Evolutionary conservation across 2,113 vertebrate species (phyloP), one percentile per base, ranked within the genome.

Genomic region (Apodemus sylvaticus): DNA sequence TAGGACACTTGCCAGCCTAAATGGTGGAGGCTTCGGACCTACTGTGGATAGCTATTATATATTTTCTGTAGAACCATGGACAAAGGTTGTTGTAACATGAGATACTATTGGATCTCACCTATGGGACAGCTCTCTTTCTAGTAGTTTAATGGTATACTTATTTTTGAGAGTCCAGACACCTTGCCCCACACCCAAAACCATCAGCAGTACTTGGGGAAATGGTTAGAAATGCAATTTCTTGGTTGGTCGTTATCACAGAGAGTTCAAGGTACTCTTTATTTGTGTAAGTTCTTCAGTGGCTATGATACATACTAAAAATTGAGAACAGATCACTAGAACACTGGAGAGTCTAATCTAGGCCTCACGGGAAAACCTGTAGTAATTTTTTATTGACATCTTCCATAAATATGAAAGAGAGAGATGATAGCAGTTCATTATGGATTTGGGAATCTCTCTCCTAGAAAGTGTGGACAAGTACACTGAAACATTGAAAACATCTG

Each of bases 361-460:
- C 93, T 77, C 68, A 17, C n/a, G 12, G 19, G 29, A 29, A 77
- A 81, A 36, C 24, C 76, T 31, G 7, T 16, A 77, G 2, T 76
- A 81, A 89, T 58, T 48, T 2, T n/a, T 85, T 34, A 53, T 34
- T 70, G 62, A 73, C 74, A n/a, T 85, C 36, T 85, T 36, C 9
- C 29, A 48, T 70, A 55, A 89, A 70, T 39, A 70, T 7, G 22
- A 39, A 39, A 89, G 14, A 11, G 12, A 71, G 24, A 19, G 19
- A 9, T 89, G 20, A 4, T 8, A 79, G n/a, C 9, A 26, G 58
- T 64, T 53, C 34, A 14, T 17, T 17, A 36, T 91, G 42, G 51
- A 79, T 86, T 96, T 95, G 55, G 89, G 51, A n/a, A 58, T 66
- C 64, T 95, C 55, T 78, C 20, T 93, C 74, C 55, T 88, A 93